These are phyloP conservation scores for Podargus strigoides DNA, from an alignment of 2,797 vertebrate genomes.

Conservation along the genomic window DNA sequence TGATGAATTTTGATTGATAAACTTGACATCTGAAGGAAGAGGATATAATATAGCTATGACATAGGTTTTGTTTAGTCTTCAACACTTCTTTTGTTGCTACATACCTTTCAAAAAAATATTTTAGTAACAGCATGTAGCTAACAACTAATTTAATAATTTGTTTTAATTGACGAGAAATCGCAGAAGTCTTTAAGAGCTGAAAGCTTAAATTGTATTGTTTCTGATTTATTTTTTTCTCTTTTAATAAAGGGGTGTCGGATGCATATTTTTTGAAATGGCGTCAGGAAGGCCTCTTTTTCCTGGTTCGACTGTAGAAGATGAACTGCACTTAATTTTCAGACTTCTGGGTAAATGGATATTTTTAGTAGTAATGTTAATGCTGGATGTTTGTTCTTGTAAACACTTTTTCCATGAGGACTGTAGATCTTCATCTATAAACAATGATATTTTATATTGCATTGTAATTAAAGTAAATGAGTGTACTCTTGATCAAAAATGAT, in stretches of 20 bases:
- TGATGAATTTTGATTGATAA: background rate
- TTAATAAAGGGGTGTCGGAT: conserved; percentile 84
- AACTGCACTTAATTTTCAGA: conserved; percentile 97
- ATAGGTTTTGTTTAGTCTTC: background rate
- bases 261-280: conserved; percentile 99
- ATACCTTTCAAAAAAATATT: background rate
- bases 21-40: background rate
- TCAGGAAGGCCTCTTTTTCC: conserved; percentile 97
- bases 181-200: background rate
- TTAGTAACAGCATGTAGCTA: background rate
- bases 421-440: background rate
- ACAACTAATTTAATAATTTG: background rate
- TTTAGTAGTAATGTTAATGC: background rate
- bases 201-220: background rate
- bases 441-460: background rate
- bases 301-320: conserved; percentile 97
- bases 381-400: background rate
- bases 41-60: background rate
- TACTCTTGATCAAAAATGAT: background rate
- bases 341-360: conserved; percentile 84
- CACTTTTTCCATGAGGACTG: background rate
- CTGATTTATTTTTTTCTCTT: conserved; percentile 2
- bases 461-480: background rate
- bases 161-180: background rate
- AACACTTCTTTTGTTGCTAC: background rate